These are phyloP conservation scores for Sturmia bella DNA, from an alignment of 2,888 invertebrate genomes.

Conservation along the genomic window DNA sequence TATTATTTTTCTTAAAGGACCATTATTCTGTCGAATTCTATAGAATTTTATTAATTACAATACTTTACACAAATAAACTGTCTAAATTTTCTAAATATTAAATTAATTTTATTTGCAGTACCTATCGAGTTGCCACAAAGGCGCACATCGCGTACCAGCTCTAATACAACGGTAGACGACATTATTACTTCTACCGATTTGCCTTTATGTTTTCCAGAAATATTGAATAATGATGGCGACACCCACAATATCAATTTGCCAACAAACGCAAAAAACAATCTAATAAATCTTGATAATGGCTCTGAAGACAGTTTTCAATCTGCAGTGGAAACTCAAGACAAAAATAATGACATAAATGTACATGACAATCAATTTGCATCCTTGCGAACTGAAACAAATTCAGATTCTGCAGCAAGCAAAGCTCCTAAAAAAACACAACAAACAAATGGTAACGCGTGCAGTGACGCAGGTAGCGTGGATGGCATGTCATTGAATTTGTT, in stretches of 20 bases:
- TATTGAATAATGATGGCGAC: not conserved
- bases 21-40: no score
- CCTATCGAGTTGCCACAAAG: conserved; percentile 72
- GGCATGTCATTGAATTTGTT: conserved; percentile 69
- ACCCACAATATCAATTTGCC: conserved; percentile 20
- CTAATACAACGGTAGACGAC: conserved; percentile 58
- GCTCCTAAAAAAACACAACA: conserved; percentile 16
- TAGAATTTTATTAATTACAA: no score
- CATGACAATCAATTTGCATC: conserved; percentile 34
- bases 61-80: no score
- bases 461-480: conserved; percentile 42
- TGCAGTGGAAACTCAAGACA: conserved; percentile 33
- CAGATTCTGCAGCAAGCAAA: not conserved
- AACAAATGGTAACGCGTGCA: conserved; percentile 37
- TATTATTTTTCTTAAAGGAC: no score
- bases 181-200: conserved; percentile 17
- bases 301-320: conserved; percentile 61
- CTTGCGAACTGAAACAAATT: not conserved
- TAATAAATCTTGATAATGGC: conserved; percentile 22
- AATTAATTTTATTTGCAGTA: conserved; percentile 48
- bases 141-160: conserved; percentile 68
- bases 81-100: no score
- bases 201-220: not conserved
- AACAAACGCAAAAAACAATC: not conserved
- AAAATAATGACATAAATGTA: conserved; percentile 11